Evolutionary conservation across 2,888 invertebrate genomes (phyloP).

Genomic region (Drosophila melanosoma): DNA sequence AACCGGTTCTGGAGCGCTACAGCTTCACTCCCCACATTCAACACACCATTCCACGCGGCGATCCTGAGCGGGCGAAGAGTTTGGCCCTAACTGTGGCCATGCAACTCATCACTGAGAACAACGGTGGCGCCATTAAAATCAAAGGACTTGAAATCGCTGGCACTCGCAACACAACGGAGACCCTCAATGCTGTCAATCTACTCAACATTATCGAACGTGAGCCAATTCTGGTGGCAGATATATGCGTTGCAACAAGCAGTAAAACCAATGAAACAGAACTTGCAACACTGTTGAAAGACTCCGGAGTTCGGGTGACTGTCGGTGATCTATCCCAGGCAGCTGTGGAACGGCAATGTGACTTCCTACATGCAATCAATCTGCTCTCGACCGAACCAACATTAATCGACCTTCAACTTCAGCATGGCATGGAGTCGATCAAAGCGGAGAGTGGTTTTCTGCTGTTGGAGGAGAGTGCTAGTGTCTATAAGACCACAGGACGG

Average conservation of each 20-base stretch:
- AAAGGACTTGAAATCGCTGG: constrained; percentile 90
- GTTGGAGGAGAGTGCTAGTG: constrained; percentile 88
- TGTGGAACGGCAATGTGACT: constrained; percentile 89
- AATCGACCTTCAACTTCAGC: constrained; percentile 86
- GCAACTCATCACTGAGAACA: constrained; percentile 93
- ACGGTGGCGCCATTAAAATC: constrained; percentile 88
- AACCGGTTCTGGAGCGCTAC: constrained; percentile 94
- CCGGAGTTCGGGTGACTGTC: constrained; percentile 87
- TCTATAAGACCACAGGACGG: constrained; percentile 84
- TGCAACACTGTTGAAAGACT: constrained; percentile 86
- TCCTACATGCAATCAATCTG: constrained; percentile 89
- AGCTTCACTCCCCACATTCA: constrained; percentile 91
- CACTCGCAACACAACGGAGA: constrained; percentile 86
- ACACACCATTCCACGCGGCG: constrained; percentile 85
- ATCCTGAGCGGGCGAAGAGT: constrained; percentile 86
- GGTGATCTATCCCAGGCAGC: constrained; percentile 87
- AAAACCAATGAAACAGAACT: constrained; percentile 86
- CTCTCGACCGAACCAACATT: constrained; percentile 84
- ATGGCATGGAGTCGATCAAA: constrained; percentile 88
- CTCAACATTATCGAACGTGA: constrained; percentile 89
- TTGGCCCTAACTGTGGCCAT: constrained; percentile 89
- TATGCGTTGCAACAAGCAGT: constrained; percentile 86
- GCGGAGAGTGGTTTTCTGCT: constrained; percentile 90
- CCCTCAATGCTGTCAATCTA: constrained; percentile 87
- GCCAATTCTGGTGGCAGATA: constrained; percentile 90